Conservation (phyloP, 2,113 vertebrate genomes). For the Ancistrus triradiatus region DNA sequence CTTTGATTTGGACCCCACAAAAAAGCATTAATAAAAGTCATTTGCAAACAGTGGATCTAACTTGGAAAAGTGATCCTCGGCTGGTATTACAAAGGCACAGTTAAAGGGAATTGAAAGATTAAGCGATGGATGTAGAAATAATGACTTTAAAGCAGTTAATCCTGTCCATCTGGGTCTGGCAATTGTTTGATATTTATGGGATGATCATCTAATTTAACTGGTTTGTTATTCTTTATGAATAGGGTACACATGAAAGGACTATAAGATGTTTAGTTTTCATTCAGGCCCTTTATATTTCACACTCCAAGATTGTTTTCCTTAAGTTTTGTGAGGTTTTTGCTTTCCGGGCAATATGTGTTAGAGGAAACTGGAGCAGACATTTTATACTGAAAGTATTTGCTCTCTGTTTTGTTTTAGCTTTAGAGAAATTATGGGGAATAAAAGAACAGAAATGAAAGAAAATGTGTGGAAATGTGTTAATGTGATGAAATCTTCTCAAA, state of each 20-base stretch:
- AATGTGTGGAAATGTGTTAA: too few relatives aligned
- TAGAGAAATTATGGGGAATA: too few relatives aligned
- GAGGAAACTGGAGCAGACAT: conserved; percentile 12
- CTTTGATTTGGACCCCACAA: conserved; percentile 67
- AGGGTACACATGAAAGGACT: conserved; percentile 56
- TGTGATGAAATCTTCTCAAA: too few relatives aligned
- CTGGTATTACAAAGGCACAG: conserved; percentile 72
- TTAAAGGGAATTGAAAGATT: conserved; percentile 77
- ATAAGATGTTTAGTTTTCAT: conserved; percentile 74
- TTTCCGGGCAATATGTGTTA: conserved; percentile 1
- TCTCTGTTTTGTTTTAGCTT: conserved; percentile 36
- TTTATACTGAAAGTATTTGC: conserved; percentile 40
- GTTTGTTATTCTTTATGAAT: conserved; percentile 64
- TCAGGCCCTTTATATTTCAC: conserved; percentile 53
- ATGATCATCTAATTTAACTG: conserved; percentile 76
- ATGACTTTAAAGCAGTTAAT: conserved; percentile 82
- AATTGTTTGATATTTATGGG: conserved; percentile 77
- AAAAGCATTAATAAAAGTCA: conserved; percentile 77
- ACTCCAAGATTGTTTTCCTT: conserved; percentile 56
- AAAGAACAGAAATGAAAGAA: too few relatives aligned
- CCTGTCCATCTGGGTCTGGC: conserved; percentile 78
- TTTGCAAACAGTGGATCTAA: conserved; percentile 74
- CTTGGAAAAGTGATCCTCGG: conserved; percentile 76
- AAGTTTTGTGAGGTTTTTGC: neutral
- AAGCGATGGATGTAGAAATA: conserved; percentile 83